Percentiles rank a stretch among this genome's conserved stretches.
Evolutionary conservation across 2,888 invertebrate species (phyloP).

Genomic region (Colletes collaris): DNA sequence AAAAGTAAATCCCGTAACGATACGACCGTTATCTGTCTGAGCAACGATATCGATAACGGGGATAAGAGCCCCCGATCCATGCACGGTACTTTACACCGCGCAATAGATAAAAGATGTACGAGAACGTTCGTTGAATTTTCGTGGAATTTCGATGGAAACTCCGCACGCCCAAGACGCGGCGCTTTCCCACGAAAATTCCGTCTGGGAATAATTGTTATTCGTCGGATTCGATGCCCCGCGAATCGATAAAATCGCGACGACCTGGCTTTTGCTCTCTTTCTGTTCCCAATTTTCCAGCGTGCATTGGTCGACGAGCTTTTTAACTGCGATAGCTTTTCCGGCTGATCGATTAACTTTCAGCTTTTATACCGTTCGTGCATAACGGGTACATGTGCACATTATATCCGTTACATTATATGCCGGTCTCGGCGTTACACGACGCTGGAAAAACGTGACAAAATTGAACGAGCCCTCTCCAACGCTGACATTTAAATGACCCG

Average conservation of each 20-base stretch:
- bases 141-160: background rate
- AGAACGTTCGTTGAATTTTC: background rate
- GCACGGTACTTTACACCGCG: conserved; percentile 11
- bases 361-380: background rate
- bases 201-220: background rate
- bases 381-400: background rate
- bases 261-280: background rate
- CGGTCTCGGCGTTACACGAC: background rate
- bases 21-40: conserved; percentile 2
- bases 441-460: background rate
- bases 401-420: background rate
- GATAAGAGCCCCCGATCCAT: conserved; percentile 20
- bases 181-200: background rate
- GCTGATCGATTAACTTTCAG: conserved; percentile 30
- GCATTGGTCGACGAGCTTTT: background rate
- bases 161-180: background rate
- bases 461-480: conserved; percentile 1
- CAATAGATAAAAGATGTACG: conserved; percentile 7
- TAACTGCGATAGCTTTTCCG: conserved; percentile 10
- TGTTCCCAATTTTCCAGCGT: conserved; percentile 11
- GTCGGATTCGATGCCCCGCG: background rate
- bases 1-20: background rate
- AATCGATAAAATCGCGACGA: conserved; percentile 2
- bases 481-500: conserved; percentile 9
- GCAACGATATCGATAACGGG: conserved; percentile 11